Conservation (phyloP, 2,113 vertebrate genomes). For the Pelobates fuscus region DNA sequence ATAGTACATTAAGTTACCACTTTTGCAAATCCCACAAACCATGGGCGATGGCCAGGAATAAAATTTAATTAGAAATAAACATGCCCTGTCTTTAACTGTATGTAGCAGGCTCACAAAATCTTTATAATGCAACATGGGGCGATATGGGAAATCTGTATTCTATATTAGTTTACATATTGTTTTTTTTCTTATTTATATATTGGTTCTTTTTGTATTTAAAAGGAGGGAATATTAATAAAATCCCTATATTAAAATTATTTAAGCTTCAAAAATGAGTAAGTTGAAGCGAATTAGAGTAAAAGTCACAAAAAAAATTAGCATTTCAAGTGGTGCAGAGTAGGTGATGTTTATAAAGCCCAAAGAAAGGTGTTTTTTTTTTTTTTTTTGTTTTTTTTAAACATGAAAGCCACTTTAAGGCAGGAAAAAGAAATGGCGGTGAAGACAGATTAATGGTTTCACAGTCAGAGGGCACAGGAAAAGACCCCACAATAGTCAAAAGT, state of each 20-base stretch:
- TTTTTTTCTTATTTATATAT: not conserved
- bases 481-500: not conserved
- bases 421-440: not conserved
- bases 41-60: not conserved
- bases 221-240: not conserved
- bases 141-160: not conserved
- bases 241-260: not conserved
- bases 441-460: not conserved
- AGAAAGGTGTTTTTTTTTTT: not conserved
- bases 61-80: not conserved
- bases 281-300: not conserved
- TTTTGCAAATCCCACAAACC: not conserved
- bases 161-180: constrained; percentile 11
- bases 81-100: not conserved
- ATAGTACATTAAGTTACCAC: not conserved
- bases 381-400: not conserved
- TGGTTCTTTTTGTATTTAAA: constrained; percentile 9
- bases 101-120: not conserved
- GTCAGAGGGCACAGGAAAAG: no score
- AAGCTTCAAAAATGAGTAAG: not conserved
- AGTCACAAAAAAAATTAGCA: not conserved
- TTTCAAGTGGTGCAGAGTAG: not conserved
- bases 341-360: not conserved
- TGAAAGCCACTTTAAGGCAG: not conserved
- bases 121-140: not conserved